Conservation (phyloP, 1,140 invertebrate genomes). For the Drosophila pseudoobscura region DNA sequence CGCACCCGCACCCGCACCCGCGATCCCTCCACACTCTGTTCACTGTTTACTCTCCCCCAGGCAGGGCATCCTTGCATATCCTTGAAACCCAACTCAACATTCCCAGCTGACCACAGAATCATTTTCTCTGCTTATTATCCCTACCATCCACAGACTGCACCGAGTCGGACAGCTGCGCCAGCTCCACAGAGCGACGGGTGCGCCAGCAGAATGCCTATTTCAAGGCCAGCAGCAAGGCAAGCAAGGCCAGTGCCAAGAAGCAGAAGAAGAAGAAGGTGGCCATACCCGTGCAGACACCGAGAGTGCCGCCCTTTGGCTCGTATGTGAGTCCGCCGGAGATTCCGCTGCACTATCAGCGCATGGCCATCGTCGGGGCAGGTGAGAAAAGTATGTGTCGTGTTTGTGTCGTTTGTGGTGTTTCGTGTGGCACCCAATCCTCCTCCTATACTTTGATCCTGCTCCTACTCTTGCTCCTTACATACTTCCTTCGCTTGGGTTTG, state of each 20-base stretch:
- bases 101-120: background rate
- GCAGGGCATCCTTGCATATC: too few relatives aligned
- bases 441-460: conserved; percentile 1
- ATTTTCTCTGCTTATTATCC: conserved; percentile 66
- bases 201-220: conserved; percentile 86
- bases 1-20: too few relatives aligned
- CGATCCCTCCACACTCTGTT: too few relatives aligned
- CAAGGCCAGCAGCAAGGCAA: conserved; percentile 86
- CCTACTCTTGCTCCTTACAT: background rate
- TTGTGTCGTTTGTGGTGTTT: conserved; percentile 74
- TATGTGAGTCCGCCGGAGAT: conserved; percentile 83
- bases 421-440: background rate
- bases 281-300: conserved; percentile 93
- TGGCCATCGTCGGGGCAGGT: conserved; percentile 63
- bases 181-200: conserved; percentile 86
- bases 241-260: conserved; percentile 90
- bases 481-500: background rate
- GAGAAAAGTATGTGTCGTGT: conserved; percentile 83
- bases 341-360: conserved; percentile 80
- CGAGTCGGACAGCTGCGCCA: conserved; percentile 93
- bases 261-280: conserved; percentile 90
- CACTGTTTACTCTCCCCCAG: too few relatives aligned
- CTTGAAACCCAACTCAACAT: too few relatives aligned
- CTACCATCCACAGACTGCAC: conserved; percentile 86
- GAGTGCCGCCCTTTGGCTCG: conserved; percentile 89